Conservation (phyloP, 2,797 vertebrate species). For the Ctenopoma multispine region DNA sequence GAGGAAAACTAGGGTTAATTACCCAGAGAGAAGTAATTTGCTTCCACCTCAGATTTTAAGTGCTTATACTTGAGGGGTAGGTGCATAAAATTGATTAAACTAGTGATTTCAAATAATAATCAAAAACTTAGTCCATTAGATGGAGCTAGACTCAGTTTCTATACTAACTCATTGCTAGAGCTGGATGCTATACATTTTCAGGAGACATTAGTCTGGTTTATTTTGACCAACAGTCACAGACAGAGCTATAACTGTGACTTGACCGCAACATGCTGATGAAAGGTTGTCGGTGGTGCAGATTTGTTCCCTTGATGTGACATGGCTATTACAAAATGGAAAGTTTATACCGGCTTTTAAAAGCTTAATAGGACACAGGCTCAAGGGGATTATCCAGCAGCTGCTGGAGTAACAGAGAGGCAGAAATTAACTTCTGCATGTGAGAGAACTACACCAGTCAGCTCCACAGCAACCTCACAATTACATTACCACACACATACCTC, state of each 20-base stretch:
- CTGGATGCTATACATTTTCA: neutral
- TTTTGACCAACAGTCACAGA: neutral
- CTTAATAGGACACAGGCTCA: constrained; percentile 79
- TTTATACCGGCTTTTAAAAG: constrained; percentile 85
- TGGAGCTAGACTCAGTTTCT: constrained; percentile 1
- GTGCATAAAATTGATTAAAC: neutral
- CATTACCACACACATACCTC: constrained; percentile 39
- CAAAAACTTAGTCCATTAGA: constrained; percentile 17
- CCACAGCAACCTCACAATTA: constrained; percentile 35
- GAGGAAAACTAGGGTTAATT: neutral
- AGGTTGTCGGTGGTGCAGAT: constrained; percentile 57
- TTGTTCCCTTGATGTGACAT: constrained; percentile 78
- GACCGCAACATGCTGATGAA: constrained; percentile 45
- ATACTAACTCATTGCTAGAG: constrained; percentile 8
- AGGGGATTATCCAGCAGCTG: constrained; percentile 83
- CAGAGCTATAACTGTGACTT: constrained; percentile 17
- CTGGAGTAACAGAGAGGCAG: constrained; percentile 64
- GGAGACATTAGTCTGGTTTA: neutral
- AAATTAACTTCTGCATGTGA: constrained; percentile 76
- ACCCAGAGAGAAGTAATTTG: neutral
- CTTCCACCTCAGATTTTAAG: neutral
- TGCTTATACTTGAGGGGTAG: neutral
- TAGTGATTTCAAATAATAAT: neutral
- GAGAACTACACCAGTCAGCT: constrained; percentile 49
- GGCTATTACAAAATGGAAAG: constrained; percentile 84